Conservation (phyloP, 2,888 invertebrate species). For the Strigamia transsilvanica region DNA sequence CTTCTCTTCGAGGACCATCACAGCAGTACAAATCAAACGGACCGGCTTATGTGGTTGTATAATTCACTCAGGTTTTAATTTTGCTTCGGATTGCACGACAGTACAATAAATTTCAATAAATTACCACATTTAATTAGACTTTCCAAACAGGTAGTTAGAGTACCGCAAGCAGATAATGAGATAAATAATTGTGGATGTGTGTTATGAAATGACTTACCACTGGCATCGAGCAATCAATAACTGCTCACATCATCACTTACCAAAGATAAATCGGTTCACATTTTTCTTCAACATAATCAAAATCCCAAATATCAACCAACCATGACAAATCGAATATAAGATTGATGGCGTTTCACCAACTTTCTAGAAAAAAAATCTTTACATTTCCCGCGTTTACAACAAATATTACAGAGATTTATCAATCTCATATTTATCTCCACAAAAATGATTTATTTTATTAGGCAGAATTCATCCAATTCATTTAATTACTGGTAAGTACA, state of each 20-base stretch:
- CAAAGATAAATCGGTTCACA: conserved; percentile 10
- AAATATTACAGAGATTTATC: neutral
- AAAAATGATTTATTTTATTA: too few relatives aligned
- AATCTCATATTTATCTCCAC: neutral
- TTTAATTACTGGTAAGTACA: neutral
- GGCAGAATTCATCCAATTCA: too few relatives aligned
- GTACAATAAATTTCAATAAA: neutral
- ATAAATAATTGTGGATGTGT: neutral
- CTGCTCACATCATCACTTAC: conserved; percentile 4
- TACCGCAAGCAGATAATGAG: too few relatives aligned
- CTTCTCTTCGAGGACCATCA: conserved; percentile 10
- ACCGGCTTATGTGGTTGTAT: neutral
- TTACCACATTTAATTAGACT: neutral
- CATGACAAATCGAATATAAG: conserved; percentile 12
- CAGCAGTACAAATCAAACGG: too few relatives aligned
- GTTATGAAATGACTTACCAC: neutral
- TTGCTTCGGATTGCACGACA: neutral
- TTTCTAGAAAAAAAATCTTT: neutral
- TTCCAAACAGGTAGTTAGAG: neutral
- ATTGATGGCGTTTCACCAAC: neutral
- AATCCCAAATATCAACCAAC: conserved; percentile 30
- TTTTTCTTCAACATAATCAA: conserved; percentile 9
- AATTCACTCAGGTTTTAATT: neutral
- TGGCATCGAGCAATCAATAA: neutral
- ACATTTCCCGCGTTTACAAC: neutral